These are phyloP conservation scores for Lytechinus variegatus DNA, from an alignment of 35 echinoderm and acorn worm species.

Conservation along the genomic window DNA sequence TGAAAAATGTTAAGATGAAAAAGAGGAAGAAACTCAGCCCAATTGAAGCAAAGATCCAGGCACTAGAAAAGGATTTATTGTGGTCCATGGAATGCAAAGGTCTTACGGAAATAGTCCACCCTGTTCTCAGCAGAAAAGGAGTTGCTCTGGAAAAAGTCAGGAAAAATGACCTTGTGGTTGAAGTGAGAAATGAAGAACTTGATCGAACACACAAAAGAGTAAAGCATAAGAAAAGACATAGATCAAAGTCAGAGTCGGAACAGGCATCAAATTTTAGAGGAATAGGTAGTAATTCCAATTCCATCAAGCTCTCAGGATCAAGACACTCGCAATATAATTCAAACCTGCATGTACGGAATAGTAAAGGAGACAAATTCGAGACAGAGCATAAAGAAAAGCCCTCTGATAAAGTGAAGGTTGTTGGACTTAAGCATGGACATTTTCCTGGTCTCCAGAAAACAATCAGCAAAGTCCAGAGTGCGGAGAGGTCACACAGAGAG, in stretches of 20 bases:
- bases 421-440: slow-evolving; percentile 1
- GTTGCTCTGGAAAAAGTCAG: slow-evolving; percentile 51
- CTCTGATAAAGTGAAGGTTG: neutral
- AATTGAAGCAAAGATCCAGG: neutral
- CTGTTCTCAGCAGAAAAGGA: slow-evolving; percentile 55
- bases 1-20: slow-evolving; percentile 40
- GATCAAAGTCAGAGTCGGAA: neutral
- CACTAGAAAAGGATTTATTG: neutral
- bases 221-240: slow-evolving; percentile 3
- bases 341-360: neutral
- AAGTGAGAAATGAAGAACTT: neutral
- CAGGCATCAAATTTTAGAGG: neutral
- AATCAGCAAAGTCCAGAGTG: neutral
- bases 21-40: neutral
- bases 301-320: neutral
- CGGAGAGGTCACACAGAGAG: neutral
- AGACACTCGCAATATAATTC: neutral
- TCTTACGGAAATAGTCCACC: slow-evolving; percentile 62
- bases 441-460: neutral
- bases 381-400: neutral
- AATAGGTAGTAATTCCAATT: neutral
- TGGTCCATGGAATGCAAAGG: slow-evolving; percentile 8
- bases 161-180: slow-evolving; percentile 19
- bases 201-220: neutral
- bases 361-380: neutral